Evolutionary conservation across 2,888 invertebrate genomes (phyloP).

Genomic region (Nineta flava): DNA sequence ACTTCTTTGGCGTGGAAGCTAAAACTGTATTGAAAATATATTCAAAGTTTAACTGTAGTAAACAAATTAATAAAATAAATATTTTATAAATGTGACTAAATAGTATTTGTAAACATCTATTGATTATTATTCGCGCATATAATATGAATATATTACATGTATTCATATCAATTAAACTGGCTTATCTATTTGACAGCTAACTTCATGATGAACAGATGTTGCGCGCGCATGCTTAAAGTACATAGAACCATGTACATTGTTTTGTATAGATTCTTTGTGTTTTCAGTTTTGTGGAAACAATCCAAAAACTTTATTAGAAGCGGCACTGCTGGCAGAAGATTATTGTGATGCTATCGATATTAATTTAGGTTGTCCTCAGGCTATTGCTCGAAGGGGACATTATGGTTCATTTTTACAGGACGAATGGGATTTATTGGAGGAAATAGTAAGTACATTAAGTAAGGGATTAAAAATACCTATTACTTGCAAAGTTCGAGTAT

Average conservation of each 20-base stretch:
- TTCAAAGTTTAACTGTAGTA: too few species aligned
- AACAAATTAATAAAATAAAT: too few species aligned
- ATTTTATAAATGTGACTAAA: too few species aligned
- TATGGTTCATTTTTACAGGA: constrained; percentile 96
- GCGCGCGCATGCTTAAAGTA: too few species aligned
- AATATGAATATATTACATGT: too few species aligned
- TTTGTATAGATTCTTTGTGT: constrained; percentile 13
- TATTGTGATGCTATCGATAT: constrained; percentile 92
- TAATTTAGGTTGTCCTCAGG: constrained; percentile 96
- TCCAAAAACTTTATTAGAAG: constrained; percentile 69
- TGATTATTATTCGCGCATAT: too few species aligned
- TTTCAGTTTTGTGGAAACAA: constrained; percentile 94
- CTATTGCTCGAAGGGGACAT: constrained; percentile 88
- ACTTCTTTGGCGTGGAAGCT: too few species aligned
- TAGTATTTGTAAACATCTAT: too few species aligned
- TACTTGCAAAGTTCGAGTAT: constrained; percentile 93
- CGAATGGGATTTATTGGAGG: constrained; percentile 73
- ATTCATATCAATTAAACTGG: too few species aligned
- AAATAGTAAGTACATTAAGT: constrained; percentile 60
- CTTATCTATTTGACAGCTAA: too few species aligned
- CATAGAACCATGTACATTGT: too few species aligned
- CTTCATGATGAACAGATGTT: too few species aligned
- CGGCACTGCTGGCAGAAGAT: constrained; percentile 71
- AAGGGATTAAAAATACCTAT: constrained; percentile 67
- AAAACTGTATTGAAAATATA: background rate